These are phyloP conservation scores for Atta cephalotes DNA, from an alignment of 1,140 invertebrate species.

Conservation along the genomic window DNA sequence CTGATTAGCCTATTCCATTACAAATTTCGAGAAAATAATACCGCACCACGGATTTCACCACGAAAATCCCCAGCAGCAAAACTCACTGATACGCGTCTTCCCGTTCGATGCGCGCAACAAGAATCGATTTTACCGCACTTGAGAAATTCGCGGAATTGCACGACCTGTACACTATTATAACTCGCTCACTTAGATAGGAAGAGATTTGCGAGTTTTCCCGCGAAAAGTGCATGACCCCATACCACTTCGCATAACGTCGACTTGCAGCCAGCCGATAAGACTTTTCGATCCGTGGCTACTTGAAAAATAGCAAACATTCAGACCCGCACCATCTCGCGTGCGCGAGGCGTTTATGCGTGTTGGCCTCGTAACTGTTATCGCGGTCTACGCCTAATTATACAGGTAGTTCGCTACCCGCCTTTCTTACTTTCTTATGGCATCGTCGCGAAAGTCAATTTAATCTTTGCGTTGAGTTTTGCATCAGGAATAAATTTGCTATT, in stretches of 20 bases:
- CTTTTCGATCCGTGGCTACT: slow-evolving; percentile 40
- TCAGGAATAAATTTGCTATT: slow-evolving; percentile 62
- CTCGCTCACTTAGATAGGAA: slow-evolving; percentile 19
- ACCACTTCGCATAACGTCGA: not conserved
- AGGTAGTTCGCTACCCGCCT: not conserved
- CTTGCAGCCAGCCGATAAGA: slow-evolving; percentile 52
- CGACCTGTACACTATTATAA: slow-evolving; percentile 39
- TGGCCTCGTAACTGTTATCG: slow-evolving; percentile 68
- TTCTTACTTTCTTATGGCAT: slow-evolving; percentile 58
- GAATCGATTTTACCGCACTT: slow-evolving; percentile 36
- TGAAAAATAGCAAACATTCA: slow-evolving; percentile 64
- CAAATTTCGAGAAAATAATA: slow-evolving; percentile 29
- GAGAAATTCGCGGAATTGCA: slow-evolving; percentile 25
- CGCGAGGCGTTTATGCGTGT: slow-evolving; percentile 68
- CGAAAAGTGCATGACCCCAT: slow-evolving; percentile 27
- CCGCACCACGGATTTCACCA: not conserved
- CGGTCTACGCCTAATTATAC: slow-evolving; percentile 70
- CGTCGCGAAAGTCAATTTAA: slow-evolving; percentile 61
- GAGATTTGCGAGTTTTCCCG: slow-evolving; percentile 51
- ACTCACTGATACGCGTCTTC: not conserved
- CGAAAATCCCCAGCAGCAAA: not conserved
- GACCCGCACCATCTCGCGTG: slow-evolving; percentile 71
- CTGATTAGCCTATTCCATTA: slow-evolving; percentile 19
- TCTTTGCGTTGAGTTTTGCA: not conserved
- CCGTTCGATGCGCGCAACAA: not conserved